Evolutionary conservation across 2,797 vertebrate species (phyloP), one percentile per base, ranked within the genome.

Genomic region (Hydrolagus colliei): DNA sequence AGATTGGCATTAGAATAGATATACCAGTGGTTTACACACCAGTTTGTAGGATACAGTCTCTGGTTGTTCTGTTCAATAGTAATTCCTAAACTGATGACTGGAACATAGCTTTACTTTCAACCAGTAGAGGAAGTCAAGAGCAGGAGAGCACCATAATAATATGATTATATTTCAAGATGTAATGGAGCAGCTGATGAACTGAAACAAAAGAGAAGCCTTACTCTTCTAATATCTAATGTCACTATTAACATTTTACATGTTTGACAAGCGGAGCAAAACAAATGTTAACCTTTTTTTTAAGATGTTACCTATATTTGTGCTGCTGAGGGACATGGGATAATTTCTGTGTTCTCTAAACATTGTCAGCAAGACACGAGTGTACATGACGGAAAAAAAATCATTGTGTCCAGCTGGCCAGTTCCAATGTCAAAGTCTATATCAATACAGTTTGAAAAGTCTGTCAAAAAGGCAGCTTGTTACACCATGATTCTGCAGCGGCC

Each of bases 151-250:
- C 94, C 93, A 92, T 95, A 94, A 95, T 96, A 97, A 96, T 96
- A 95, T 94, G 95, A 97, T 95, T 94, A 96, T 96, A 97, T 96
- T 96, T 97, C 96, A 98, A 97, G 97, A 98, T 97, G 97, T 94
- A 96, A 96, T 97, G 95, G 95, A 94, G 94, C 95, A 96, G 95
- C 94, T 95, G 95, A 94, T 92, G 93, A 92, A 92, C 93, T 90
- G 93, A 93, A 96, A 93, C 94, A 95, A 95, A 95, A 93, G 92
- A 91, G 92, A 92, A 94, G 93, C 93, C 92, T 63, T 32, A 1
- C 27, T 27, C 27, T 27, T 27, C 27, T 91, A 95, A 97, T 95
- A 96, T 96, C 78, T 95, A 93, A 95, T 95, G 94, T 97, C 96
- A 96, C 96, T 97, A 96, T 93, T 93, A 93, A 94, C 93, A 93